phyloP scores from a whole-genome alignment of 2,797 vertebrate genomes.

The Limosa lapponica region DNA sequence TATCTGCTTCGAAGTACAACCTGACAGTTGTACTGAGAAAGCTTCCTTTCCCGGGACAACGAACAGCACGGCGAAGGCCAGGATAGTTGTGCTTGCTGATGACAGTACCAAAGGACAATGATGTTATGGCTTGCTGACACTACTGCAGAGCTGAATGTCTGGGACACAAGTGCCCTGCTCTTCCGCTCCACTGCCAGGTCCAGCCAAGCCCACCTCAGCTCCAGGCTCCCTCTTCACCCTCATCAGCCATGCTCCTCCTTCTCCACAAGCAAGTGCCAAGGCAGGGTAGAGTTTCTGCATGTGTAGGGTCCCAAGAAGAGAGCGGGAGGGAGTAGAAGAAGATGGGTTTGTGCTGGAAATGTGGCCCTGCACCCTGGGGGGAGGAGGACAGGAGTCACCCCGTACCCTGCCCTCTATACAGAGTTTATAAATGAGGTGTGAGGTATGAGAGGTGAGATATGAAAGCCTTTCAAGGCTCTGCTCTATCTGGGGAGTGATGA shows the following conservation, averaged over 20 bases:
- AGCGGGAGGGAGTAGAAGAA: not conserved
- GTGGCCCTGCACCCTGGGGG: not conserved
- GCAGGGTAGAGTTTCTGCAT: not conserved
- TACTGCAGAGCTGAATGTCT: fast-evolving
- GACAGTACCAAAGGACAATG: not conserved
- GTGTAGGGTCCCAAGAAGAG: not conserved
- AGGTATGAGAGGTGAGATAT: not conserved
- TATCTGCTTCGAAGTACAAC: not conserved
- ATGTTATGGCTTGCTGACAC: not conserved
- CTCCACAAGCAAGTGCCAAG: not conserved
- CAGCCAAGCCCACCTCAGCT: not conserved
- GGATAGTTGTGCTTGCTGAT: not conserved
- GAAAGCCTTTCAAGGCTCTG: not conserved
- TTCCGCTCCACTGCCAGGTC: not conserved
- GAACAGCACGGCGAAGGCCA: not conserved
- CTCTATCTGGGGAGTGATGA: not conserved
- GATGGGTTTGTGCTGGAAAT: not conserved
- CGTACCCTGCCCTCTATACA: not conserved
- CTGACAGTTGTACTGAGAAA: not conserved
- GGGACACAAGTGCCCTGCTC: not conserved
- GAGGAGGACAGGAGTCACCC: not conserved
- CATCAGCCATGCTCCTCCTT: not conserved
- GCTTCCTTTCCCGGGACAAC: not conserved
- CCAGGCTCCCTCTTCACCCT: not conserved
- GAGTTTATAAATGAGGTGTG: not conserved